Base-by-base conservation (phyloP, 2,888 invertebrate genomes). In the Euspilapteryx auroguttella region DNA sequence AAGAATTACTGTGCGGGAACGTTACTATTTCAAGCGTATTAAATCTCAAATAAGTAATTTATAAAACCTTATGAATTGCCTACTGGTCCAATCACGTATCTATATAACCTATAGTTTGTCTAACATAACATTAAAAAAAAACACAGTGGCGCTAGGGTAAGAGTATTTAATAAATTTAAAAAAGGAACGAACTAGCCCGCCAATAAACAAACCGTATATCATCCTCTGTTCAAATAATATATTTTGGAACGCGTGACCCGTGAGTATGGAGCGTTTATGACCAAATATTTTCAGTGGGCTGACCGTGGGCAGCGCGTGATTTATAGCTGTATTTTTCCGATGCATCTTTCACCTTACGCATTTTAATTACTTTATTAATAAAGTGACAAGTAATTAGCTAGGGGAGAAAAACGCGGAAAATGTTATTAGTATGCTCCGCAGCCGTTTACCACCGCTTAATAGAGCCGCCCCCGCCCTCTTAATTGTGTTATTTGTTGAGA, bases 141-240 rank as follows among this genome's bases (percentile, higher is more conserved):
- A n/a, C n/a, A n/a, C n/a, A n/a, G n/a, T n/a, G n/a, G n/a, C n/a
- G n/a, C n/a, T n/a, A n/a, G n/a, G n/a, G n/a, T n/a, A n/a, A n/a
- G n/a, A n/a, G n/a, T n/a, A n/a, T n/a, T n/a, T n/a, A n/a, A n/a
- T n/a, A 47, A 59, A 61, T 68, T 68, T 55, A 53, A 71, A 69
- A 59, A 63, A 63, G 57, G 52, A 63, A 55, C 52, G 59, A 43
- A 58, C 61, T 56, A 55, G 64, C 73, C 65, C 62, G 61, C 73
- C 69, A 71, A 75, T 75, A 75, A 75, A 75, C 75, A 75, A 73
- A 71, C 66, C 73, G 68, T 75, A 73, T 62, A 75, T 75, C 75
- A 75, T 71, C 65, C 65, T 45, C 57, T 66, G 66, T 69, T 73
- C 62, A 75, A 73, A 75, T 73, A 71, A 53, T 58, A 14, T 15